A percentile compares a stretch with the other conserved stretches of the same genome.
These are phyloP conservation scores for Otolemur crassicaudatus DNA, from an alignment of 2,797 vertebrate species.

Conservation along the genomic window DNA sequence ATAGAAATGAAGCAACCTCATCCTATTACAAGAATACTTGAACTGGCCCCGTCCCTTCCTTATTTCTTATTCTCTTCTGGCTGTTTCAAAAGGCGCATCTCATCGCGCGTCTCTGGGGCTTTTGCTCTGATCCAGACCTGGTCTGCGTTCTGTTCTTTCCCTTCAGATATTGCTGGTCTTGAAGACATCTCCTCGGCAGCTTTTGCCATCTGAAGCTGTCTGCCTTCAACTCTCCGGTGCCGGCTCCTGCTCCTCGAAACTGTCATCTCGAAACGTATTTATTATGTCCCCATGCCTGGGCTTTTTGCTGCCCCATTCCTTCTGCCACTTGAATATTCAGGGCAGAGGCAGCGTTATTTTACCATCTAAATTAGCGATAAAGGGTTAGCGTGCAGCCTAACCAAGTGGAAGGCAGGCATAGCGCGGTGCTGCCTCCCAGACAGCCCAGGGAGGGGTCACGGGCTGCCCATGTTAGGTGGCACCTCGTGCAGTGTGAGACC, in stretches of 20 bases:
- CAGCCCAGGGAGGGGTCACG: not conserved
- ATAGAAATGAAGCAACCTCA: slow-evolving; percentile 55
- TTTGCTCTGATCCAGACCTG: slow-evolving; percentile 58
- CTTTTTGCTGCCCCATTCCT: slow-evolving; percentile 14
- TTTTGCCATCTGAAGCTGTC: slow-evolving; percentile 77
- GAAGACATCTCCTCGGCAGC: slow-evolving; percentile 37
- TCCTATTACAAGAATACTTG: slow-evolving; percentile 30
- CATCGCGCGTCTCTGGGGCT: not conserved
- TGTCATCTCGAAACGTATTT: slow-evolving; percentile 72
- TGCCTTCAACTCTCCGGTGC: slow-evolving; percentile 56
- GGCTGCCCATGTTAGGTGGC: not conserved
- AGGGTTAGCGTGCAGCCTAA: not conserved
- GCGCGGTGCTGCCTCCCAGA: not conserved
- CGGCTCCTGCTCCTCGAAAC: slow-evolving; percentile 53
- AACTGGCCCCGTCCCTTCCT: slow-evolving; percentile 11
- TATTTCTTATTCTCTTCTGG: slow-evolving; percentile 54
- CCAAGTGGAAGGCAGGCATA: not conserved
- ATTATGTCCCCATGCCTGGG: slow-evolving; percentile 54
- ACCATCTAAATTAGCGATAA: slow-evolving; percentile 20
- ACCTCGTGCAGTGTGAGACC: not conserved
- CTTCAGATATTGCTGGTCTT: slow-evolving; percentile 58
- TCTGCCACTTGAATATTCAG: slow-evolving; percentile 16
- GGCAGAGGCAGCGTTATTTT: slow-evolving; percentile 19
- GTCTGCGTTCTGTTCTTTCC: slow-evolving; percentile 33
- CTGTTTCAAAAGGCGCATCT: slow-evolving; percentile 33